Conservation (phyloP, 1,140 invertebrate species). For the Drosophila teissieri region DNA sequence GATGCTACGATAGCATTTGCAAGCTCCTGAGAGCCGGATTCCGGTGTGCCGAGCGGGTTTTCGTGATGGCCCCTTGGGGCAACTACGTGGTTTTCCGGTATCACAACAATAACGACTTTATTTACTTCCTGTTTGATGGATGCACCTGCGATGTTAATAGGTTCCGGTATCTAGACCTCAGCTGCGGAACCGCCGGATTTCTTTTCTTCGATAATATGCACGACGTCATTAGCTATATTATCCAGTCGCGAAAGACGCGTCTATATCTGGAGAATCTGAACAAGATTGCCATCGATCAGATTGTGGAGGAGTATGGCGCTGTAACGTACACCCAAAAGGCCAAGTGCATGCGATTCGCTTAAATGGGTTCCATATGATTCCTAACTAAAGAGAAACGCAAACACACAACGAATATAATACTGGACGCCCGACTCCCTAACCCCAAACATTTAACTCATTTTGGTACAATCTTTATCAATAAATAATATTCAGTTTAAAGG, state of each 20-base stretch:
- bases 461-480: conserved; percentile 2
- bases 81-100: conserved; percentile 81
- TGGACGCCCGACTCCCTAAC: background rate
- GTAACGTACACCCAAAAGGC: conserved; percentile 75
- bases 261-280: conserved; percentile 73
- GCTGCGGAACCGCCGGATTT: conserved; percentile 76
- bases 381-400: background rate
- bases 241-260: conserved; percentile 71
- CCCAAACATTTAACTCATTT: background rate
- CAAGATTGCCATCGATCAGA: conserved; percentile 73
- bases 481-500: too few relatives aligned
- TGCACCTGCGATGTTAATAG: conserved; percentile 81
- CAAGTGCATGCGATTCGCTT: conserved; percentile 73
- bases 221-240: conserved; percentile 77
- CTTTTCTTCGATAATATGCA: conserved; percentile 75
- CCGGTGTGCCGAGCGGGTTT: conserved; percentile 77
- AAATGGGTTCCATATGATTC: background rate
- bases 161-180: conserved; percentile 79
- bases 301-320: conserved; percentile 75
- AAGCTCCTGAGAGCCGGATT: conserved; percentile 78
- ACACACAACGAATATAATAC: background rate
- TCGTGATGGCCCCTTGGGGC: conserved; percentile 82
- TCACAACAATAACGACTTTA: conserved; percentile 66
- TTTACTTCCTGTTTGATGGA: conserved; percentile 78
- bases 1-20: conserved; percentile 80